Percentiles rank a stretch among this genome's conserved stretches.
These are phyloP conservation scores for Cancer borealis DNA, from an alignment of 2,888 invertebrate species.

Conservation along the genomic window DNA sequence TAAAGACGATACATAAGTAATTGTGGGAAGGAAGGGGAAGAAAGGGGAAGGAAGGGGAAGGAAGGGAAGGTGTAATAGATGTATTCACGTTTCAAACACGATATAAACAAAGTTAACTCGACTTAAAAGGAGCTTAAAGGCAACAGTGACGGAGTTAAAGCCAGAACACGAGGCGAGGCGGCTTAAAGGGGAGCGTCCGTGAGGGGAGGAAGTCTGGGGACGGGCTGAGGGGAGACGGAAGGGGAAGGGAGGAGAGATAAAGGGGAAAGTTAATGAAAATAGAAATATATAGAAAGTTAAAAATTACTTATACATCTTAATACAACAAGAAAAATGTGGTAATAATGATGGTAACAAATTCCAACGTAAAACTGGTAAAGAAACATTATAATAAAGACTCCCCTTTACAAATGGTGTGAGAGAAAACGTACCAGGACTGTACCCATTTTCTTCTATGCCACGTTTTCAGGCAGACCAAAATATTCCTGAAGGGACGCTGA, in stretches of 20 bases:
- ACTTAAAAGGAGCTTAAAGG: not conserved
- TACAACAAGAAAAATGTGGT: not conserved
- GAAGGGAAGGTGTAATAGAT: not conserved
- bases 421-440: not conserved
- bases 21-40: not conserved
- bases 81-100: not conserved
- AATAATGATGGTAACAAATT: not conserved
- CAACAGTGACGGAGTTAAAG: constrained; percentile 30
- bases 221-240: not conserved
- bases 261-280: not conserved
- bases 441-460: not conserved
- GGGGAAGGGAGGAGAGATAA: not conserved
- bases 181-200: not conserved
- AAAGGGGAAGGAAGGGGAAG: not conserved
- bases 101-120: not conserved
- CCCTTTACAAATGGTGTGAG: not conserved
- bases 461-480: not conserved
- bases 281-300: not conserved
- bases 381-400: not conserved
- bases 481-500: not conserved
- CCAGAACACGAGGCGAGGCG: not conserved
- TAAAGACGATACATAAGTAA: not conserved
- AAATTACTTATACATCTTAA: not conserved
- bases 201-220: not conserved
- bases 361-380: not conserved